These are phyloP conservation scores for Subacronicta megacephala DNA, from an alignment of 2,888 invertebrate genomes.

Conservation along the genomic window DNA sequence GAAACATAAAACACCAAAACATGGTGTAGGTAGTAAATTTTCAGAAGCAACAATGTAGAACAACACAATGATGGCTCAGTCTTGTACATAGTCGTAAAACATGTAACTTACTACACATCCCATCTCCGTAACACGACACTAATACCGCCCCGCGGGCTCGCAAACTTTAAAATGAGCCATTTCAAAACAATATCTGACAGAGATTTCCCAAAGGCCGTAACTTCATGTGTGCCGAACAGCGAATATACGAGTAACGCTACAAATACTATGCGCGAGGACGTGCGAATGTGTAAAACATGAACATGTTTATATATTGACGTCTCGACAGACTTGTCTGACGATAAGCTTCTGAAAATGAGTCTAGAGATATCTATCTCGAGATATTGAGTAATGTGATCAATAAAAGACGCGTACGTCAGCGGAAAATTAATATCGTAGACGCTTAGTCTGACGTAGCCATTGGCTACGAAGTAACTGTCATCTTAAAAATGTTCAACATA, in stretches of 20 bases:
- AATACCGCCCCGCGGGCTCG: constrained; percentile 59
- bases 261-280: constrained; percentile 44
- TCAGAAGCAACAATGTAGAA: constrained; percentile 16
- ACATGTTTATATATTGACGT: constrained; percentile 20
- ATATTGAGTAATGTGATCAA: constrained; percentile 1
- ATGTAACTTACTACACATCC: constrained; percentile 43
- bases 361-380: background rate
- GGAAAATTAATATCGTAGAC: no score
- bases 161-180: constrained; percentile 81
- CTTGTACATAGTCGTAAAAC: constrained; percentile 34
- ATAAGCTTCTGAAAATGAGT: background rate
- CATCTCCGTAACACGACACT: constrained; percentile 54
- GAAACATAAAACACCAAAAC: background rate
- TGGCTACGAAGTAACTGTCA: constrained; percentile 14
- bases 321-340: constrained; percentile 1
- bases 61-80: constrained; percentile 24
- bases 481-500: background rate
- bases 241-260: constrained; percentile 36
- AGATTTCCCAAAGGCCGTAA: constrained; percentile 79
- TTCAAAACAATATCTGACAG: constrained; percentile 83
- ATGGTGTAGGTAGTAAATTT: background rate
- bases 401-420: no score
- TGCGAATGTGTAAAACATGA: constrained; percentile 19
- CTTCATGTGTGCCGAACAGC: constrained; percentile 57
- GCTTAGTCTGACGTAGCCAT: constrained; percentile 1